Percentiles rank a stretch among this genome's conserved stretches.
These are phyloP conservation scores for Cynoglossus semilaevis DNA, from an alignment of 2,113 vertebrate species.

Conservation along the genomic window DNA sequence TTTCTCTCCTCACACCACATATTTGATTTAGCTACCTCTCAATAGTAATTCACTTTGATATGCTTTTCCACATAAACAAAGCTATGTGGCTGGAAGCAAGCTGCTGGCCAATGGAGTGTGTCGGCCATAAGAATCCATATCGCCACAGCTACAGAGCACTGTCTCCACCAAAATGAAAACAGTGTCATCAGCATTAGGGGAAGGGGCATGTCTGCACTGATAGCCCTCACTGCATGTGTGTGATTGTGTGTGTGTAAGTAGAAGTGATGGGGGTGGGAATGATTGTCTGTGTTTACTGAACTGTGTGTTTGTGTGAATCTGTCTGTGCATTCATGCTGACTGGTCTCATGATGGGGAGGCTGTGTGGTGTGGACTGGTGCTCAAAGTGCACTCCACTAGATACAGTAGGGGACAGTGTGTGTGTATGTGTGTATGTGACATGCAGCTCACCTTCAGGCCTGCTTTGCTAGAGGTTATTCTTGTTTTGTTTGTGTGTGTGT, in stretches of 20 bases:
- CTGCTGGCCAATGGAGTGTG: slow-evolving; percentile 67
- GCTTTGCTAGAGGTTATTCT: slow-evolving; percentile 14
- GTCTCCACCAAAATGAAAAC: slow-evolving; percentile 61
- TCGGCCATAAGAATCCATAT: slow-evolving; percentile 68
- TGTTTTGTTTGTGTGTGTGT: slow-evolving; percentile 16
- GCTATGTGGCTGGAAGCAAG: slow-evolving; percentile 69
- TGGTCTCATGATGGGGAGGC: slow-evolving; percentile 59
- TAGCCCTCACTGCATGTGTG: slow-evolving; percentile 31
- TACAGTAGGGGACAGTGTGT: slow-evolving; percentile 31
- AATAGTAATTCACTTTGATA: slow-evolving; percentile 70
- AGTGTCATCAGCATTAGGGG: slow-evolving; percentile 68
- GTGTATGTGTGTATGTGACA: not conserved
- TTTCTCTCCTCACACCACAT: slow-evolving; percentile 47
- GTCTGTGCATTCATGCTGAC: slow-evolving; percentile 51
- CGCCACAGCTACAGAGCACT: slow-evolving; percentile 52
- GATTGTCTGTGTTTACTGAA: slow-evolving; percentile 63
- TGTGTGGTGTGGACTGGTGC: slow-evolving; percentile 57
- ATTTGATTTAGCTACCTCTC: slow-evolving; percentile 72
- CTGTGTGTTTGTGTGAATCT: slow-evolving; percentile 43
- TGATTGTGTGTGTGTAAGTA: slow-evolving; percentile 32
- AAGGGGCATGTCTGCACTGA: slow-evolving; percentile 54
- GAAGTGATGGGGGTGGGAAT: slow-evolving; percentile 39
- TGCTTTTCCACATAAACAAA: slow-evolving; percentile 73
- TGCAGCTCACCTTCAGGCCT: slow-evolving; percentile 39
- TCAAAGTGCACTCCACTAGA: slow-evolving; percentile 64